Conservation (phyloP, 2,797 vertebrate genomes). For the Graptemys geographica region DNA sequence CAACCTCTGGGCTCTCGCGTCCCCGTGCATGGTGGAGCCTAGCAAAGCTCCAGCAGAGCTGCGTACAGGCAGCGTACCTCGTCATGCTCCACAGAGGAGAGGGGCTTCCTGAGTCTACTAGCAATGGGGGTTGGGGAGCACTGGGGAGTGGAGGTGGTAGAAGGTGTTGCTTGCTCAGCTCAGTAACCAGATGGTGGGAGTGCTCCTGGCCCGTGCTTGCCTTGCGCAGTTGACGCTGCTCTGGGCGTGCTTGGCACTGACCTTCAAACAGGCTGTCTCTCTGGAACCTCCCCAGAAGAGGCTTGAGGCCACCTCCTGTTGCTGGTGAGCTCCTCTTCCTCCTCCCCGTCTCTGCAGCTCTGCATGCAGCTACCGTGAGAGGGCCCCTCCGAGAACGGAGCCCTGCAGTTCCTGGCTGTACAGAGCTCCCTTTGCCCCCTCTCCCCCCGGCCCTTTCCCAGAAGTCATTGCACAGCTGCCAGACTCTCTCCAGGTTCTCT, state of each 20-base stretch:
- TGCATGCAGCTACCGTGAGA: fast-evolving
- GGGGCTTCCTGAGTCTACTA: neutral
- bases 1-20: neutral
- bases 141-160: fast-evolving
- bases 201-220: fast-evolving
- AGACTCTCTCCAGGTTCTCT: neutral
- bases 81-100: neutral
- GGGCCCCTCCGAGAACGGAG: neutral
- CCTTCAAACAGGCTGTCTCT: neutral
- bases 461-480: neutral
- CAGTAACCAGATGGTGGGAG: too few species aligned
- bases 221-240: neutral
- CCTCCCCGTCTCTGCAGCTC: neutral
- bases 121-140: fast-evolving
- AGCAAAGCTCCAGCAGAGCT: too few species aligned
- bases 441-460: too few species aligned
- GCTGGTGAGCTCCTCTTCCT: neutral
- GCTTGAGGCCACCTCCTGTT: neutral
- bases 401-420: neutral
- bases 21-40: neutral
- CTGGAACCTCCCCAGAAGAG: conserved; percentile 33
- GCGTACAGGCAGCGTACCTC: neutral
- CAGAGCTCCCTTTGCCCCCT: too few species aligned
- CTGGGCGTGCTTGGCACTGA: fast-evolving
- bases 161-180: too few species aligned